Evolutionary conservation across 2,888 invertebrate species (phyloP).

Genomic region (Caenorhabditis sp.): DNA sequence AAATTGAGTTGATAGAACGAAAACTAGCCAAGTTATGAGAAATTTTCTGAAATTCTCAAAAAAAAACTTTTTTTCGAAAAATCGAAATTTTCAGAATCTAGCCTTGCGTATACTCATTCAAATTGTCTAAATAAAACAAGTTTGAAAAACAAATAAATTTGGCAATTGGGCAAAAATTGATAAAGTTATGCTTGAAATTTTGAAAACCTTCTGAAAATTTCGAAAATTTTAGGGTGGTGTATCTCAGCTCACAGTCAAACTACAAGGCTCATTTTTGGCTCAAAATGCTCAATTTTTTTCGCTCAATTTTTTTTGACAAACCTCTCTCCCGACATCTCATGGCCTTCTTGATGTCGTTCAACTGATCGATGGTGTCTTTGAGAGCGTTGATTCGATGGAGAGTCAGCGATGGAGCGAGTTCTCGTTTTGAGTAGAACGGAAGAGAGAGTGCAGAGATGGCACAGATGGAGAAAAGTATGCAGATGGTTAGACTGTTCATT

Average conservation of each 20-base stretch:
- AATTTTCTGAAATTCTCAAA: too few species aligned
- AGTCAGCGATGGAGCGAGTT: slow-evolving; percentile 64
- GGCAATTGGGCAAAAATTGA: too few species aligned
- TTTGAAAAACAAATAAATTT: too few species aligned
- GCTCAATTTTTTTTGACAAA: background rate
- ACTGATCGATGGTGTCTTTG: slow-evolving; percentile 61
- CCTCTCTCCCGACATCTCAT: slow-evolving; percentile 64
- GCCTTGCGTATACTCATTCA: too few species aligned
- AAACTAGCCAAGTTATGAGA: too few species aligned
- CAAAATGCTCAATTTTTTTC: background rate
- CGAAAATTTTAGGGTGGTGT: too few species aligned
- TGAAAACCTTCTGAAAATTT: too few species aligned
- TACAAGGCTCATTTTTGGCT: background rate
- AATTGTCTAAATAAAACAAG: too few species aligned
- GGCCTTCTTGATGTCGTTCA: slow-evolving; percentile 57
- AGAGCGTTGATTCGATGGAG: slow-evolving; percentile 59
- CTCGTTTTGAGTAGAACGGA: slow-evolving; percentile 63
- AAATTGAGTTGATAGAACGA: too few species aligned
- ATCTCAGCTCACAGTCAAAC: background rate
- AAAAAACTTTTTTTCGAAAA: too few species aligned
- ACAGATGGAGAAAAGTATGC: slow-evolving; percentile 33
- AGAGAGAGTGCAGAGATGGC: slow-evolving; percentile 32
- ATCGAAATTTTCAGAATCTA: too few species aligned
- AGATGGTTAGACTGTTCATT: slow-evolving; percentile 30
- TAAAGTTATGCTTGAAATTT: too few species aligned